Percentiles rank a stretch among this genome's conserved stretches.
phyloP scores from a whole-genome alignment of 2,888 invertebrate species.

The Cantharis rustica region DNA sequence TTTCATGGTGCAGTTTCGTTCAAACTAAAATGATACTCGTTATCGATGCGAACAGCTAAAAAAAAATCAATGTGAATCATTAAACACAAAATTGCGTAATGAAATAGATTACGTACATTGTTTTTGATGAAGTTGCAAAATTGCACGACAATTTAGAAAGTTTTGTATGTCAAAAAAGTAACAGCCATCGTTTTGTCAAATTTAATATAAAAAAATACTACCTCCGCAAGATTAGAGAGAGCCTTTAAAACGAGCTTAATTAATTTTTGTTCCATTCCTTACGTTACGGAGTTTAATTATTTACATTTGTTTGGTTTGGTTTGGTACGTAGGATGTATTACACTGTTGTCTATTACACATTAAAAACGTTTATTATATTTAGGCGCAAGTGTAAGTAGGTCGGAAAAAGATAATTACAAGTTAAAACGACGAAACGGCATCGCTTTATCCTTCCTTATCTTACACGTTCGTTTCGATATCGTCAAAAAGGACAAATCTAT shows the following conservation, averaged over 20 bases:
- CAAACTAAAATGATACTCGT: not conserved
- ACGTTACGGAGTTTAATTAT: not conserved
- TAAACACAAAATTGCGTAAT: slow-evolving; percentile 3
- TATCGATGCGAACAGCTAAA: not conserved
- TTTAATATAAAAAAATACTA: not conserved
- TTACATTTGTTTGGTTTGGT: not conserved
- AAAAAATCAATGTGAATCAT: not conserved
- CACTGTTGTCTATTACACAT: slow-evolving; percentile 1
- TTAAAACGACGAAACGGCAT: slow-evolving; percentile 1
- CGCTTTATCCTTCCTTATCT: not conserved
- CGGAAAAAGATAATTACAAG: slow-evolving; percentile 6
- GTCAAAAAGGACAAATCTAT: not conserved
- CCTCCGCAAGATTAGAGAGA: not conserved
- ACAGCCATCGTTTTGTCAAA: not conserved
- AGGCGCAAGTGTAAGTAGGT: slow-evolving; percentile 6
- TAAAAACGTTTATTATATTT: slow-evolving; percentile 9
- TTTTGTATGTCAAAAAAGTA: not conserved
- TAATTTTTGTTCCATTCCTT: not conserved
- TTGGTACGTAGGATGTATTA: not conserved
- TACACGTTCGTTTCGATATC: not conserved
- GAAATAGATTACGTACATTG: slow-evolving; percentile 4
- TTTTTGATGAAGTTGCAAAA: slow-evolving; percentile 2
- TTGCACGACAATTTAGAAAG: slow-evolving; percentile 4
- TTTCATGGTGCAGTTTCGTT: not conserved
- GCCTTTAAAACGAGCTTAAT: not conserved